Percentiles rank a stretch among this genome's conserved stretches.
These are phyloP conservation scores for Eilema depressum DNA, from an alignment of 2,888 invertebrate species.

Conservation along the genomic window DNA sequence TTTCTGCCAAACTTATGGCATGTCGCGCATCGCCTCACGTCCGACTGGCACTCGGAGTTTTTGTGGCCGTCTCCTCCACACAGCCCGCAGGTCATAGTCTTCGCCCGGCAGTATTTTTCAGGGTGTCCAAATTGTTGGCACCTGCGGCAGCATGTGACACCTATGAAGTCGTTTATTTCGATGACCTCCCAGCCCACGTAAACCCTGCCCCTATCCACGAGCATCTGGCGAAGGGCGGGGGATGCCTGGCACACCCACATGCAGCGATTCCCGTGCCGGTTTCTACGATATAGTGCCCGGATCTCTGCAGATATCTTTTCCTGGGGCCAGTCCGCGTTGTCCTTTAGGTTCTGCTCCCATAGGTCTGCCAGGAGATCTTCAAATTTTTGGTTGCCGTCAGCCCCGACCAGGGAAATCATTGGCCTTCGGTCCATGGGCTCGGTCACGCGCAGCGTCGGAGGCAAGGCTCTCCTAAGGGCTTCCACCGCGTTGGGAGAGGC, in stretches of 20 bases:
- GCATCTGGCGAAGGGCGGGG: neutral
- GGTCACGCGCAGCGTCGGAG: neutral
- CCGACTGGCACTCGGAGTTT: slow-evolving; percentile 18
- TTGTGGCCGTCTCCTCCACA: slow-evolving; percentile 46
- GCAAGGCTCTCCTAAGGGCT: neutral
- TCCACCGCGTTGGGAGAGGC: neutral
- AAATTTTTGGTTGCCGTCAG: neutral
- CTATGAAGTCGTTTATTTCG: too few species aligned
- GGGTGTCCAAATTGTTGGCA: slow-evolving; percentile 51
- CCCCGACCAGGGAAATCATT: neutral
- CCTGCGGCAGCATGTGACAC: too few species aligned
- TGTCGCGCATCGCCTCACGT: slow-evolving; percentile 34
- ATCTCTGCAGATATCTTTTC: neutral
- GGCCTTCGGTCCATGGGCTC: neutral
- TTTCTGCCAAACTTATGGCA: slow-evolving; percentile 37
- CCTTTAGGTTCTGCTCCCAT: slow-evolving; percentile 13
- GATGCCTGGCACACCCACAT: neutral
- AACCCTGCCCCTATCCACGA: too few species aligned
- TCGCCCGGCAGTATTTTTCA: slow-evolving; percentile 43
- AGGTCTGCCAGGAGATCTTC: neutral
- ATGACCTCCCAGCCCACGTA: too few species aligned
- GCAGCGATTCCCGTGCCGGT: neutral
- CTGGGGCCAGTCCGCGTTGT: neutral
- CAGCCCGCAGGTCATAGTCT: slow-evolving; percentile 28
- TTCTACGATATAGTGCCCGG: neutral